These are phyloP conservation scores for Leptatherina wallacei DNA, from an alignment of 2,797 vertebrate species.

Conservation along the genomic window DNA sequence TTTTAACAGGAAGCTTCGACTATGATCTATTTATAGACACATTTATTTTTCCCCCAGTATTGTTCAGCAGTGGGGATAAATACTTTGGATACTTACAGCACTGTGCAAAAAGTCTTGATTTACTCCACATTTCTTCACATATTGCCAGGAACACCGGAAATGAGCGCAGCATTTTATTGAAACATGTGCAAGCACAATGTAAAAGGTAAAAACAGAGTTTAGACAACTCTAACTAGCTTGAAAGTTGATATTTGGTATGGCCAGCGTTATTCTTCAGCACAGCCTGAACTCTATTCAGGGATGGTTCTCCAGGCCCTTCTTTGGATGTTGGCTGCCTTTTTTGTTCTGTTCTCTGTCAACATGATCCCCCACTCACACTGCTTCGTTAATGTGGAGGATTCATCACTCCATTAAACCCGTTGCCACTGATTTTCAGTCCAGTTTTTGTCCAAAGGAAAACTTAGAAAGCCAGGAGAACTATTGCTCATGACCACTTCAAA, in stretches of 20 bases:
- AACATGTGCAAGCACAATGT: background rate
- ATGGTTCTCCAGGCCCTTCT: too few species aligned
- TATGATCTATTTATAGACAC: background rate
- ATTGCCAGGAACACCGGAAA: background rate
- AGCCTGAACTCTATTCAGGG: background rate
- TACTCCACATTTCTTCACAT: background rate
- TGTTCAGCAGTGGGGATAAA: background rate
- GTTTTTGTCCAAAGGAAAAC: background rate
- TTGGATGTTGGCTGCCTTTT: too few species aligned
- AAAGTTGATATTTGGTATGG: background rate
- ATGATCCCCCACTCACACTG: background rate
- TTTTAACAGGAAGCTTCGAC: background rate
- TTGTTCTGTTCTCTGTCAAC: background rate
- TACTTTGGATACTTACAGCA: background rate
- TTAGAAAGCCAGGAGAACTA: background rate
- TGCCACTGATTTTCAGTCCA: background rate
- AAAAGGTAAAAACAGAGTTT: background rate
- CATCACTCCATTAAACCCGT: background rate
- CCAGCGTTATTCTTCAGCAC: background rate
- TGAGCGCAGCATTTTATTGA: background rate
- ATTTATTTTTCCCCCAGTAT: background rate
- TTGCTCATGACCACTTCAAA: background rate
- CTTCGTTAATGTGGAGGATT: background rate
- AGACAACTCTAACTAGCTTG: background rate
- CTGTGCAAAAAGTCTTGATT: background rate